Conservation (phyloP, 2,113 vertebrate genomes). For the Heterocephalus glaber region DNA sequence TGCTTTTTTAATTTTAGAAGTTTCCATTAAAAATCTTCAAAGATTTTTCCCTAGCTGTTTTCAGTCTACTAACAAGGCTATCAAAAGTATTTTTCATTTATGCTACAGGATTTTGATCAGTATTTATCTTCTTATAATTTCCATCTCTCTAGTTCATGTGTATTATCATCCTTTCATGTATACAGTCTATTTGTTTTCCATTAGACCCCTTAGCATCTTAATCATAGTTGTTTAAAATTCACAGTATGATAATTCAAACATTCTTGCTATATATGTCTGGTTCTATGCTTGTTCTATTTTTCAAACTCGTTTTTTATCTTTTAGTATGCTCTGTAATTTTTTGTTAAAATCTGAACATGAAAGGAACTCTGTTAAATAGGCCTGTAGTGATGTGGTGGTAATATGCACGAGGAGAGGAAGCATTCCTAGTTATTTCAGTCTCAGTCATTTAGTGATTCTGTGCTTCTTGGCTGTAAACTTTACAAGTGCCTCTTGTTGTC, state of each 20-base stretch:
- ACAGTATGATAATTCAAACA: not conserved
- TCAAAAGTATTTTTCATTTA: not conserved
- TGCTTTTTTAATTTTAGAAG: not conserved
- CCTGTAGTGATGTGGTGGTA: not conserved
- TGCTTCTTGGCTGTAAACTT: not conserved
- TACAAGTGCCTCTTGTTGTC: not conserved
- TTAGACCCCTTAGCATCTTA: not conserved
- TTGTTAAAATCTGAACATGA: not conserved
- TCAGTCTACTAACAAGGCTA: not conserved
- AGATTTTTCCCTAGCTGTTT: not conserved
- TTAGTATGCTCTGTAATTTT: not conserved
- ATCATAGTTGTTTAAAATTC: not conserved
- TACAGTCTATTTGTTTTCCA: not conserved
- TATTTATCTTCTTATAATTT: not conserved
- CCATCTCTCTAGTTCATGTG: not conserved
- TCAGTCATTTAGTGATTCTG: constrained; percentile 19
- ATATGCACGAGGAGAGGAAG: not conserved
- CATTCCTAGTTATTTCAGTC: not conserved
- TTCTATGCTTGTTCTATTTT: constrained; percentile 42
- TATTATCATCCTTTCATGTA: not conserved
- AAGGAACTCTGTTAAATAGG: not conserved
- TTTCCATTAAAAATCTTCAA: not conserved
- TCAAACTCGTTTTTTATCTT: not conserved
- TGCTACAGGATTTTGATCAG: not conserved
- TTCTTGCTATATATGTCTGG: not conserved